Percentiles rank a stretch among this genome's conserved stretches.
phyloP scores from a whole-genome alignment of 2,888 invertebrate genomes.

The Portevinia maculata region DNA sequence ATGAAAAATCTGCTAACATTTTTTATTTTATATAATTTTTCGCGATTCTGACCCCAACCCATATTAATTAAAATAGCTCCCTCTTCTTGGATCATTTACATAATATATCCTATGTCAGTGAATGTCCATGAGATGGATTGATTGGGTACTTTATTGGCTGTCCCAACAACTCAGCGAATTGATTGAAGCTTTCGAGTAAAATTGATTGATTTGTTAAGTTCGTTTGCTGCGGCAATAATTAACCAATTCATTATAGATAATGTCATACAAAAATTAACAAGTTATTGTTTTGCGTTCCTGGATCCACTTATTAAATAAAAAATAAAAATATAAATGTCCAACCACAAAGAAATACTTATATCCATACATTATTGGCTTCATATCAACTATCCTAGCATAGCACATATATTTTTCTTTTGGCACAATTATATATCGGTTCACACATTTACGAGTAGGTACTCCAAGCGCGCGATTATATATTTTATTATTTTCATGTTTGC shows the following conservation, averaged over 20 bases:
- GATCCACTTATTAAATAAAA: neutral
- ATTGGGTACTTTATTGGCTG: neutral
- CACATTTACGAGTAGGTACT: neutral
- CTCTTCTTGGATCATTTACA: no score
- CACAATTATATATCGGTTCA: neutral
- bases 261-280: conserved; percentile 40
- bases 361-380: neutral
- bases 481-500: neutral
- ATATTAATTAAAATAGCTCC: no score
- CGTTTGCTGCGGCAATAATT: conserved; percentile 1
- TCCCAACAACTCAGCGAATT: conserved; percentile 3
- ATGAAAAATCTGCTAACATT: no score
- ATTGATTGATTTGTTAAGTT: conserved; percentile 26
- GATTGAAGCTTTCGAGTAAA: neutral
- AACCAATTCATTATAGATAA: conserved; percentile 29
- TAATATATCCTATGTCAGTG: no score
- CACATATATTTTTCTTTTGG: neutral
- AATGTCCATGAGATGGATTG: no score
- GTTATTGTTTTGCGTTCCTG: neutral
- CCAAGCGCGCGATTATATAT: conserved; percentile 2
- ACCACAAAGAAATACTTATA: neutral
- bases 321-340: neutral
- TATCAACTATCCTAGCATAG: conserved; percentile 17
- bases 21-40: no score
- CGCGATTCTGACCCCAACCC: no score